Percentiles rank a stretch among this genome's conserved stretches.
phyloP scores from a whole-genome alignment of 2,113 vertebrate species.

The Panthera uncia region DNA sequence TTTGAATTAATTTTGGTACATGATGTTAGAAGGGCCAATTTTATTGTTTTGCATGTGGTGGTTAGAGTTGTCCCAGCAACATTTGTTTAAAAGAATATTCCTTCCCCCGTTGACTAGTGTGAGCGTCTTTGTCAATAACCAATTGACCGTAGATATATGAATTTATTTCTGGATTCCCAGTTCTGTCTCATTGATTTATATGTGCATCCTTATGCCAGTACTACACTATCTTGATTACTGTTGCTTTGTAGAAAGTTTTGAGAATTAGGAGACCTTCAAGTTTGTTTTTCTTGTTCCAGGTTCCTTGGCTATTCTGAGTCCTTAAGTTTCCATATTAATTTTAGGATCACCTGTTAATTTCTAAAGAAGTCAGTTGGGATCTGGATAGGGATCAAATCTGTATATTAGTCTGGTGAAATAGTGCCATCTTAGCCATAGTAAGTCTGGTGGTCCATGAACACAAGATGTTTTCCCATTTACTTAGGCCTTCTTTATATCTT shows the following conservation, averaged over 20 bases:
- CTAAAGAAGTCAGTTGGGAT: not conserved
- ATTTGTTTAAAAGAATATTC: not conserved
- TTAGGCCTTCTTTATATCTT: conserved; percentile 4
- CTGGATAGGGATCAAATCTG: not conserved
- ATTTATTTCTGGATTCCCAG: not conserved
- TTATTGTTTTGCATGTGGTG: not conserved
- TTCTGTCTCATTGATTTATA: not conserved
- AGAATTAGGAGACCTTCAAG: not conserved
- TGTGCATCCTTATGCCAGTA: not conserved
- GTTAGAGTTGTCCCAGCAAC: not conserved
- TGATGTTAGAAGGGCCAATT: not conserved
- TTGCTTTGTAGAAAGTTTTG: not conserved
- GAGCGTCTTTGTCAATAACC: not conserved
- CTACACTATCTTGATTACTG: not conserved
- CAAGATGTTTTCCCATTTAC: not conserved
- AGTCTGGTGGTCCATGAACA: not conserved
- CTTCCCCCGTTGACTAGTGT: not conserved
- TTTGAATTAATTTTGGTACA: not conserved
- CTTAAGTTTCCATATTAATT: not conserved
- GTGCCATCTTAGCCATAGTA: not conserved
- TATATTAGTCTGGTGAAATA: not conserved
- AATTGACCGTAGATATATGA: not conserved
- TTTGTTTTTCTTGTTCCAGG: not conserved
- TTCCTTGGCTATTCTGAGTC: not conserved
- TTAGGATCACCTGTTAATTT: not conserved